Conservation (phyloP, 1,140 invertebrate species). For the Orius insidiosus region DNA sequence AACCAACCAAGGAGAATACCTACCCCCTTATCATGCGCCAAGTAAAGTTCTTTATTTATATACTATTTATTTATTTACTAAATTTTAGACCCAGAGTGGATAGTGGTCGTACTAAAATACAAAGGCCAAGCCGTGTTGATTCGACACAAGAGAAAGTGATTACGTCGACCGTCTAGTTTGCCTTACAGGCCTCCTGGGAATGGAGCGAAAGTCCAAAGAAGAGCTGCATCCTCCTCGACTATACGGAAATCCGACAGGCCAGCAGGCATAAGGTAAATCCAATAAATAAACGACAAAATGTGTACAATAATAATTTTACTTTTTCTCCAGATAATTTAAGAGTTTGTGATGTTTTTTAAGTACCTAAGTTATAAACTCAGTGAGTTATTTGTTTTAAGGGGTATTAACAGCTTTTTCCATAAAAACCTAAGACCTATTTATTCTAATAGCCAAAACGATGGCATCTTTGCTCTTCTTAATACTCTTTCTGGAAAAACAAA, state of each 20-base stretch:
- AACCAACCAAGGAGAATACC: constrained; percentile 2
- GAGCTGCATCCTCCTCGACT: constrained; percentile 17
- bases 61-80: background rate
- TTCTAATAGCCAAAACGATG: background rate
- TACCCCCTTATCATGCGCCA: background rate
- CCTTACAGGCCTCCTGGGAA: constrained; percentile 17
- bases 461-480: background rate
- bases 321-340: background rate
- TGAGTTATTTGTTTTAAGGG: background rate
- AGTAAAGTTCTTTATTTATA: background rate
- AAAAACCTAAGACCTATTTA: background rate
- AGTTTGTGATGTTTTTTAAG: background rate
- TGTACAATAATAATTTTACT: background rate
- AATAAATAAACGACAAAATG: background rate
- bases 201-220: constrained; percentile 6
- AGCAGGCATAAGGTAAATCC: constrained; percentile 1
- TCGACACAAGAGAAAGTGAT: constrained; percentile 20
- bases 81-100: constrained; percentile 5
- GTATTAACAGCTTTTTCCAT: too few relatives aligned
- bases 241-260: constrained; percentile 5
- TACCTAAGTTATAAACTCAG: background rate
- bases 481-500: too few relatives aligned
- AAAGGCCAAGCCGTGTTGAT: constrained; percentile 39
- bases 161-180: constrained; percentile 21
- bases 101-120: background rate